These are phyloP conservation scores for Patella caerulea DNA, from an alignment of 2,888 invertebrate genomes.

Conservation along the genomic window DNA sequence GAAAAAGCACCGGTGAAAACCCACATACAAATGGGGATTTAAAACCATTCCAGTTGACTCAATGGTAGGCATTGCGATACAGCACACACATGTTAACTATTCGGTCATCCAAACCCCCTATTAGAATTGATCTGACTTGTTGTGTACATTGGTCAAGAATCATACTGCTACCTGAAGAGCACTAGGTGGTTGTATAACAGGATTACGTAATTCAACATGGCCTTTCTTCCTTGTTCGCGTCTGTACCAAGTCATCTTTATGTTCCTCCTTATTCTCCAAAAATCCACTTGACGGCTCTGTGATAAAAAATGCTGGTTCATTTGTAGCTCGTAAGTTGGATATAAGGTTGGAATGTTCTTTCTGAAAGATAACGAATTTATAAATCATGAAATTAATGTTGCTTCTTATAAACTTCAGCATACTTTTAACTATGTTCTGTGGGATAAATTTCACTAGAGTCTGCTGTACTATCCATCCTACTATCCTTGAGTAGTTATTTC, in stretches of 20 bases:
- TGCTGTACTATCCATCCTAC: background rate
- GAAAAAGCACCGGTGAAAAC: too few species aligned
- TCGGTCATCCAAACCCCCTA: too few species aligned
- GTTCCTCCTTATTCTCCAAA: slow-evolving; percentile 69
- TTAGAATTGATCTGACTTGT: too few species aligned
- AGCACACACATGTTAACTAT: too few species aligned
- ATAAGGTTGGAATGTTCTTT: slow-evolving; percentile 95
- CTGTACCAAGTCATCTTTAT: slow-evolving; percentile 66
- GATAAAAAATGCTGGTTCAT: slow-evolving; percentile 71
- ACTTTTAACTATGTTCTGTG: background rate
- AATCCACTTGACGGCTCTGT: slow-evolving; percentile 56
- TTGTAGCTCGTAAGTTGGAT: slow-evolving; percentile 86
- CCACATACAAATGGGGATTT: too few species aligned
- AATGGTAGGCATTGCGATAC: too few species aligned
- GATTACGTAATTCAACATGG: slow-evolving; percentile 61
- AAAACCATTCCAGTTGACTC: too few species aligned
- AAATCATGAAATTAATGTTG: background rate
- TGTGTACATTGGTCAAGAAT: too few species aligned
- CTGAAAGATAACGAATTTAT: slow-evolving; percentile 73
- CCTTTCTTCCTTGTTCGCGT: slow-evolving; percentile 67
- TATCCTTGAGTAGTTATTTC: background rate
- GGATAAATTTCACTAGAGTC: background rate
- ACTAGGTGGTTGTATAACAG: slow-evolving; percentile 55
- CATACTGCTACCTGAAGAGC: slow-evolving; percentile 33
- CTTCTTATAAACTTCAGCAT: too few species aligned